Conservation (phyloP, 2,888 invertebrate species). For the Troilus luridus region DNA sequence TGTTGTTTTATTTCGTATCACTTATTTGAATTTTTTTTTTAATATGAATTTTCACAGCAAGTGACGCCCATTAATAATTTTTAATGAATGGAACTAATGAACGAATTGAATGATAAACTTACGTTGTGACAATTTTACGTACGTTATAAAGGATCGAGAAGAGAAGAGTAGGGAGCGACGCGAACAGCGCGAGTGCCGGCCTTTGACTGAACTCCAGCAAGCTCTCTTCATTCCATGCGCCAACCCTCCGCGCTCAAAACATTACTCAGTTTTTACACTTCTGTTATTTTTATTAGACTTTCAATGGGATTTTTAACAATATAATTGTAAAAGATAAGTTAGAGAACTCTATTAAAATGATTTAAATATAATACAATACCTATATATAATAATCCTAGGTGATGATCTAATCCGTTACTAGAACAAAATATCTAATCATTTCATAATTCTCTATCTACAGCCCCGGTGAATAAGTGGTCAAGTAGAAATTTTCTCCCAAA, state of each 20-base stretch:
- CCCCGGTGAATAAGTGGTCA: no score
- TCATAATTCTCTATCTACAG: no score
- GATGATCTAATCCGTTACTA: no score
- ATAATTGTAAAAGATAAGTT: no score
- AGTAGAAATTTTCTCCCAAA: no score
- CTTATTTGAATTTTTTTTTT: not conserved
- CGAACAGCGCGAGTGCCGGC: conserved; percentile 43
- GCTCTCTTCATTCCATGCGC: not conserved
- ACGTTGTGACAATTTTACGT: conserved; percentile 32
- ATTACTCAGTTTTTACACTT: not conserved
- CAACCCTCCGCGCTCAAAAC: not conserved
- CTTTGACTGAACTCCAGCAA: not conserved
- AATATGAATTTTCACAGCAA: not conserved
- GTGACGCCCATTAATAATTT: conserved; percentile 21
- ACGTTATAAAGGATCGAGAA: conserved; percentile 8
- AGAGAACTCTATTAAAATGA: no score
- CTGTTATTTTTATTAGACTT: no score
- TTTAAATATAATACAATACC: no score
- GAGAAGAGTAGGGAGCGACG: not conserved
- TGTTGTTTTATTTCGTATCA: not conserved
- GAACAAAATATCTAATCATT: no score
- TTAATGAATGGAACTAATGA: not conserved
- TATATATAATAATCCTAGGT: no score
- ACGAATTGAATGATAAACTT: conserved; percentile 40
- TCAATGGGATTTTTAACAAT: no score